Conservation (phyloP, 2,888 invertebrate species). For the Himalopsyche kuldschensis region DNA sequence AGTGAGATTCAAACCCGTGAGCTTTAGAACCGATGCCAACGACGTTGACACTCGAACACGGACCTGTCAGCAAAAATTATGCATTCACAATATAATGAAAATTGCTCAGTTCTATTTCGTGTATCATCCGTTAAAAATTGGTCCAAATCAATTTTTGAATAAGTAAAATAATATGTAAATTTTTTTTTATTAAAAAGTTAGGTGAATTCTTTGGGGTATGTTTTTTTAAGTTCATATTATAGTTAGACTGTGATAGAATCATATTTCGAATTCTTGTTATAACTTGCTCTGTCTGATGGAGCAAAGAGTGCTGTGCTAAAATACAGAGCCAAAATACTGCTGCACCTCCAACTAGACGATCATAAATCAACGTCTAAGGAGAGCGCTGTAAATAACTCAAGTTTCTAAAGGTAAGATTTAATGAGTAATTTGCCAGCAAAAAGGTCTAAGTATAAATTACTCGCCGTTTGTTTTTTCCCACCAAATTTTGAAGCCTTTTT, state of each 20-base stretch:
- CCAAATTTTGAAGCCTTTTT: not conserved
- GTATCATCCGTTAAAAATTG: too few species aligned
- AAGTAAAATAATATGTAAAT: too few species aligned
- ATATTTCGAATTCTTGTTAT: not conserved
- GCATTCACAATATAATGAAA: too few species aligned
- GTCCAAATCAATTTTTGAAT: too few species aligned
- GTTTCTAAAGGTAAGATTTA: conserved; percentile 4
- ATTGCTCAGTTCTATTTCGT: too few species aligned
- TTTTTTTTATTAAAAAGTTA: too few species aligned
- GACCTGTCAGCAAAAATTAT: too few species aligned
- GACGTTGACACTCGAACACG: too few species aligned
- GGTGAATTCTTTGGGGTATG: too few species aligned
- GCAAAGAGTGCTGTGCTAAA: not conserved
- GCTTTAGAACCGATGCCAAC: too few species aligned
- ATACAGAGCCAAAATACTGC: not conserved
- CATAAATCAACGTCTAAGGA: conserved; percentile 6
- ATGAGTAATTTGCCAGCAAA: conserved; percentile 9
- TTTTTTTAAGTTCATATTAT: too few species aligned
- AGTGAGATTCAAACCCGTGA: too few species aligned
- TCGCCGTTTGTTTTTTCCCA: not conserved
- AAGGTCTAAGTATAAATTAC: not conserved
- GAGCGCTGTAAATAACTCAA: not conserved
- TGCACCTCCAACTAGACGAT: not conserved
- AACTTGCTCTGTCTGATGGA: not conserved
- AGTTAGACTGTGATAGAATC: not conserved